Percentiles rank a stretch among this genome's conserved stretches.
These are phyloP conservation scores for Oxygymnocypris stewartii DNA, from an alignment of 2,113 vertebrate species.

Conservation along the genomic window DNA sequence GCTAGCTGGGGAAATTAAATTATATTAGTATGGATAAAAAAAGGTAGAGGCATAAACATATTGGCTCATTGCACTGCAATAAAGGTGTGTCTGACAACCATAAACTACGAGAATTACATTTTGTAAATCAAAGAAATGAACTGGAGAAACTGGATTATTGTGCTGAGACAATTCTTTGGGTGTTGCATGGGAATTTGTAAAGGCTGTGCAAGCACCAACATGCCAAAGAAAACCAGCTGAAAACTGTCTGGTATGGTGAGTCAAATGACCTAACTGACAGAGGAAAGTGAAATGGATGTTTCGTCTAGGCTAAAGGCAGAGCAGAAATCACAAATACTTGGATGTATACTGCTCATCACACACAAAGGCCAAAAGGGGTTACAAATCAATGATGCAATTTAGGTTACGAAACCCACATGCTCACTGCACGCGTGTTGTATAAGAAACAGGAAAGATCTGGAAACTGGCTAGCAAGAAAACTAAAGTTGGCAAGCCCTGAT, in stretches of 20 bases:
- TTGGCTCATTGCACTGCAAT: neutral
- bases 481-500: neutral
- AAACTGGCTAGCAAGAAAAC: neutral
- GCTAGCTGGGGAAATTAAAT: neutral
- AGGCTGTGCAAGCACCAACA: slow-evolving; percentile 18
- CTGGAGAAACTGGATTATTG: neutral
- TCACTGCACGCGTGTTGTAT: neutral
- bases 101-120: neutral
- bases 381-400: neutral
- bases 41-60: neutral
- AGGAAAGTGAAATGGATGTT: neutral
- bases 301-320: neutral
- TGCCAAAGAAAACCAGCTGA: neutral
- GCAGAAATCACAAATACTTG: slow-evolving; percentile 1
- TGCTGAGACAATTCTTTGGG: neutral
- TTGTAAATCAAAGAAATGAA: neutral
- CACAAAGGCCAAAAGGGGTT: neutral
- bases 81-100: neutral
- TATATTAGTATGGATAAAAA: neutral
- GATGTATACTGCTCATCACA: neutral
- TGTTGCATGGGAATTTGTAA: neutral
- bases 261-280: slow-evolving; percentile 1
- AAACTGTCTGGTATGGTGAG: neutral
- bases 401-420: neutral
- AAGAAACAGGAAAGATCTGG: neutral